phyloP scores from a whole-genome alignment of 2,888 invertebrate species.

The Limnephilus lunatus region DNA sequence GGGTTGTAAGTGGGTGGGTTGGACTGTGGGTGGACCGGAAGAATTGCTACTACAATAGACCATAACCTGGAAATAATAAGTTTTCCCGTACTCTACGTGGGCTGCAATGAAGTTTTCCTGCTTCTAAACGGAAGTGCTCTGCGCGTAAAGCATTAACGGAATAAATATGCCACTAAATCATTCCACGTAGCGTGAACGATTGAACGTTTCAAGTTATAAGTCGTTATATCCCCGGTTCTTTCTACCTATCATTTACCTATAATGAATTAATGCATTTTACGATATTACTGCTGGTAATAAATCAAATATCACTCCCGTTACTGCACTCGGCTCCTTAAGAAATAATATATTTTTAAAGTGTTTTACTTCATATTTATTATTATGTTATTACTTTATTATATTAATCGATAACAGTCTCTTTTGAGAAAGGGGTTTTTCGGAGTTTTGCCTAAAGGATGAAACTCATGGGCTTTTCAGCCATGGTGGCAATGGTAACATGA shows the following conservation, averaged over 20 bases:
- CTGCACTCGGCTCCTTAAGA: not conserved
- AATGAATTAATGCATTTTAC: not conserved
- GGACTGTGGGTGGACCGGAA: constrained; percentile 37
- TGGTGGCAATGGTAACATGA: no score
- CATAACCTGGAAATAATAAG: constrained; percentile 56
- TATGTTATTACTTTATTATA: no score
- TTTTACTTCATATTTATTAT: no score
- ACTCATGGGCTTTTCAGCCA: no score
- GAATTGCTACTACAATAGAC: constrained; percentile 36
- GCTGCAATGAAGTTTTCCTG: constrained; percentile 60
- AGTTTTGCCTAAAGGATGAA: no score
- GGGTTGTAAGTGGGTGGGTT: no score
- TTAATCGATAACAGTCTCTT: no score
- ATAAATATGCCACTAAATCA: constrained; percentile 16
- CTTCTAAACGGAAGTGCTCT: constrained; percentile 54
- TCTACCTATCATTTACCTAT: not conserved
- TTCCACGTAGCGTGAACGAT: not conserved
- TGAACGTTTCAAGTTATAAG: not conserved
- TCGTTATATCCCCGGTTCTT: not conserved
- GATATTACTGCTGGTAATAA: not conserved
- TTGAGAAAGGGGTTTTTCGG: no score
- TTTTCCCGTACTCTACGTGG: constrained; percentile 56
- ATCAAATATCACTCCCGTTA: not conserved
- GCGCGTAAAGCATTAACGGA: not conserved
- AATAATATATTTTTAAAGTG: not conserved